phyloP scores from a whole-genome alignment of 2,797 vertebrate genomes.

The Chloroceryle amazona region DNA sequence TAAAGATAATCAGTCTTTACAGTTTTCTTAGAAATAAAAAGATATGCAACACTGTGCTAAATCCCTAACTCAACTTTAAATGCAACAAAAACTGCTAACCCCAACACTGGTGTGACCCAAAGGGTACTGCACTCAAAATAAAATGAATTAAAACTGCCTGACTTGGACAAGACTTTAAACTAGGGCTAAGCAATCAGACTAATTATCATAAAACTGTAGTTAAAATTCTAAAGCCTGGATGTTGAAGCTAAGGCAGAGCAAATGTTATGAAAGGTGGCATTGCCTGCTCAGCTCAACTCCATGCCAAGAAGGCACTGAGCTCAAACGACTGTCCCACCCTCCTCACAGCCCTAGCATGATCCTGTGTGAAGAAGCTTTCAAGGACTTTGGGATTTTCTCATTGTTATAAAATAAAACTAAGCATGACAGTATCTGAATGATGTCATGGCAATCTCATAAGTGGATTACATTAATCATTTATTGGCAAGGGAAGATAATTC shows the following conservation, averaged over 20 bases:
- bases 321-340: rapidly evolving
- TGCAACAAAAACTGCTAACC: background rate
- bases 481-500: background rate
- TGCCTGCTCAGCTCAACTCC: background rate
- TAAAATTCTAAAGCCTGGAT: background rate
- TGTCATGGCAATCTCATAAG: background rate
- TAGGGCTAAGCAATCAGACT: background rate
- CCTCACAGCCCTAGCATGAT: background rate
- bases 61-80: background rate
- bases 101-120: background rate
- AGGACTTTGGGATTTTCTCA: background rate
- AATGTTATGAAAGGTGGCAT: rapidly evolving
- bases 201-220: background rate
- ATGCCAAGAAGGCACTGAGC: rapidly evolving
- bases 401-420: conserved; percentile 10
- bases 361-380: background rate
- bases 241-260: background rate
- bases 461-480: conserved; percentile 32
- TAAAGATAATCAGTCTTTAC: background rate
- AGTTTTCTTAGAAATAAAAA: background rate
- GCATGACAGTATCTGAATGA: background rate
- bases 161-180: background rate
- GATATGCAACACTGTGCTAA: background rate
- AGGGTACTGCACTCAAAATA: background rate
- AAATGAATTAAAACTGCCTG: rapidly evolving